These are phyloP conservation scores for Opisthocomus hoazin DNA, from an alignment of 2,113 vertebrate genomes.

Conservation along the genomic window DNA sequence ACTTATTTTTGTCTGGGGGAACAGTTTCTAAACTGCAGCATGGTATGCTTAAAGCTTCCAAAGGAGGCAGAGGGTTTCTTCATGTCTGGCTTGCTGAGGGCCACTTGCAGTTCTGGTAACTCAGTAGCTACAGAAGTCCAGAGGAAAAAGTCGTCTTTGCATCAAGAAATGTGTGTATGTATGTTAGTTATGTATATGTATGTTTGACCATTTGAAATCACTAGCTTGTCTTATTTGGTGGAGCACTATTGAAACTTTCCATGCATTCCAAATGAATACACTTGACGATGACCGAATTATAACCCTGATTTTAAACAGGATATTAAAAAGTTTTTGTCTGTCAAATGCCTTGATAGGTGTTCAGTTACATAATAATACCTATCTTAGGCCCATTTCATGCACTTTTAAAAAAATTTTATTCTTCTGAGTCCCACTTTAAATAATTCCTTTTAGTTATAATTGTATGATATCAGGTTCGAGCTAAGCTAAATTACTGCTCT, in stretches of 20 bases:
- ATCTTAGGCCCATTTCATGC: neutral
- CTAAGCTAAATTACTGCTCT: neutral
- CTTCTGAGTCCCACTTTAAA: neutral
- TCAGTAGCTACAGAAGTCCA: neutral
- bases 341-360: neutral
- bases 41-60: neutral
- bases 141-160: neutral
- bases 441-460: slow-evolving; percentile 1
- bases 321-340: neutral
- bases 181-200: neutral
- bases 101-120: neutral
- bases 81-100: fast-evolving
- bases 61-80: neutral
- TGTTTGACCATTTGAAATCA: neutral
- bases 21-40: neutral
- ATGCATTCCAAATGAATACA: neutral
- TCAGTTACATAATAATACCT: neutral
- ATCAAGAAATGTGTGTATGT: neutral
- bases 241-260: neutral
- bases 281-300: neutral
- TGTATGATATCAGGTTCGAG: neutral
- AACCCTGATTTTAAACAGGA: neutral
- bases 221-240: neutral
- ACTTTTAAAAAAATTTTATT: neutral
- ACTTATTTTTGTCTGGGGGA: neutral